Conservation (phyloP, 2,888 invertebrate species). For the Caenorhabditis zanzibari region DNA sequence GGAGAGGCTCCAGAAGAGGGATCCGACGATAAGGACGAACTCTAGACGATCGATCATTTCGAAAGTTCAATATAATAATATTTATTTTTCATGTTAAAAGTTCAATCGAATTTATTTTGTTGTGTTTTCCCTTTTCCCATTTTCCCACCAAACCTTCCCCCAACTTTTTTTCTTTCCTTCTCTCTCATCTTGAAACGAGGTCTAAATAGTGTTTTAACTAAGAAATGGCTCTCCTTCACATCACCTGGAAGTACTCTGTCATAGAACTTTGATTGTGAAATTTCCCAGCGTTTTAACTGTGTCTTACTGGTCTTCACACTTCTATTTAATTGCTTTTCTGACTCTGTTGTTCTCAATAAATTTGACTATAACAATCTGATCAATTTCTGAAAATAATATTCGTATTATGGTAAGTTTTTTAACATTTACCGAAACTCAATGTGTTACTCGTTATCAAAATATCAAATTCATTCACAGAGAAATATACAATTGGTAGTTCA, state of each 20-base stretch:
- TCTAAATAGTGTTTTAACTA: conserved; percentile 68
- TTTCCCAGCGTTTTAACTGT: conserved; percentile 53
- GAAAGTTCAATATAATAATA: conserved; percentile 25
- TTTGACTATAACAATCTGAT: conserved; percentile 1
- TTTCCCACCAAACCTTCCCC: conserved; percentile 15
- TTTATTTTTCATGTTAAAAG: conserved; percentile 46
- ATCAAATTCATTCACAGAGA: no score
- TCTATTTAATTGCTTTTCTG: conserved; percentile 23
- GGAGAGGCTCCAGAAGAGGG: conserved; percentile 66
- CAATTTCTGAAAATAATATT: neutral
- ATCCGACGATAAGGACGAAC: conserved; percentile 82
- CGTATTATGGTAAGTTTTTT: no score
- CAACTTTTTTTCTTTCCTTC: conserved; percentile 13
- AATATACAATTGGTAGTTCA: no score
- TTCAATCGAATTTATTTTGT: conserved; percentile 25
- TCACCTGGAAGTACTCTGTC: conserved; percentile 18
- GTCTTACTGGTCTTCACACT: conserved; percentile 55
- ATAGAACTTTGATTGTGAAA: conserved; percentile 57
- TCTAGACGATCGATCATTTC: conserved; percentile 70
- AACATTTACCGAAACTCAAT: no score
- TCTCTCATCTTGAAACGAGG: conserved; percentile 69
- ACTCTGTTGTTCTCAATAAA: conserved; percentile 35
- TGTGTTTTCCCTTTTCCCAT: conserved; percentile 28
- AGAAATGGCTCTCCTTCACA: conserved; percentile 42
- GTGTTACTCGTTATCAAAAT: no score